A percentile compares a stretch with the other conserved stretches of the same genome.
phyloP scores from a whole-genome alignment of 2,797 vertebrate genomes.

The Neopelma chrysocephalum region DNA sequence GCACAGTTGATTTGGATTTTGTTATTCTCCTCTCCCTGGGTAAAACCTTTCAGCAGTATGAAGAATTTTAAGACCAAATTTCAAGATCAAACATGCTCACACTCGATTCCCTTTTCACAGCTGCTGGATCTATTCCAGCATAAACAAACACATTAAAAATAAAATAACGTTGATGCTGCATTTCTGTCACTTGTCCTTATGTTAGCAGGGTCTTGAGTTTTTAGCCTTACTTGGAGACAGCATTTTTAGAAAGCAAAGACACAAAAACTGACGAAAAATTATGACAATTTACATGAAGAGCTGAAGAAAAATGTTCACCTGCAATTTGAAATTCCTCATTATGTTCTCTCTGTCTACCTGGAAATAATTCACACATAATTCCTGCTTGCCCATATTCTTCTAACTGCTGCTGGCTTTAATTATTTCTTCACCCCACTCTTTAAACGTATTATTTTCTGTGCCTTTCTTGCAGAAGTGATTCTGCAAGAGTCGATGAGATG shows the following conservation, averaged over 20 bases:
- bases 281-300: background rate
- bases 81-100: background rate
- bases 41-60: background rate
- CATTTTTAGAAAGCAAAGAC: background rate
- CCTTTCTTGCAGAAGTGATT: background rate
- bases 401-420: background rate
- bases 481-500: background rate
- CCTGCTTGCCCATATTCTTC: background rate
- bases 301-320: background rate
- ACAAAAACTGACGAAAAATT: fast-evolving
- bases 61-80: background rate
- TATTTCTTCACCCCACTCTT: background rate
- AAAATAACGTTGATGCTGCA: background rate
- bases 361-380: background rate
- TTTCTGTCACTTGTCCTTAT: background rate
- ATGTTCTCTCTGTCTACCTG: background rate
- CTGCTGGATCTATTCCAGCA: background rate
- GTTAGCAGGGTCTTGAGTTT: background rate
- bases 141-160: background rate
- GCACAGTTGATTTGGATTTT: background rate
- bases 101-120: background rate
- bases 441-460: background rate
- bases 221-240: background rate
- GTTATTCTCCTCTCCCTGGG: background rate
- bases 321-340: background rate